Percentiles rank a stretch among this genome's conserved stretches.
Evolutionary conservation across 2,113 vertebrate species (phyloP).

Genomic region (Siniperca chuatsi): DNA sequence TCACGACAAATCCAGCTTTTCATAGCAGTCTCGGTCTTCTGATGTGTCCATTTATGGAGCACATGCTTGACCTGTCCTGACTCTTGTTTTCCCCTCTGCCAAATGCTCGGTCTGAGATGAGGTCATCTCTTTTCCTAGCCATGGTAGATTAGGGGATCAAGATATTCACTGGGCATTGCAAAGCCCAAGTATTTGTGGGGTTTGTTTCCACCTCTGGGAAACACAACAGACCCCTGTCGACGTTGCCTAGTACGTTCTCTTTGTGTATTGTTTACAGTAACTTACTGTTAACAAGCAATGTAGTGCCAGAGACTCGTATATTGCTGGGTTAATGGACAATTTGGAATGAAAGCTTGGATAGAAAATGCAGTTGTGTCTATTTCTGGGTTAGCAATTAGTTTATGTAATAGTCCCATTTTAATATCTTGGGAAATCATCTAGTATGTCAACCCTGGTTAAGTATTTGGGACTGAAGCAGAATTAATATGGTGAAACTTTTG

Average conservation of each 20-base stretch:
- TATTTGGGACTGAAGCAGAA: slow-evolving; percentile 67
- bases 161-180: slow-evolving; percentile 62
- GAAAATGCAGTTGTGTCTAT: slow-evolving; percentile 66
- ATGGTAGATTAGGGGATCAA: slow-evolving; percentile 72
- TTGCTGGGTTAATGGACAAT: slow-evolving; percentile 21
- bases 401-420: slow-evolving; percentile 78
- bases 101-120: slow-evolving; percentile 73
- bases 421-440: slow-evolving; percentile 82
- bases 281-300: slow-evolving; percentile 16
- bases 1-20: slow-evolving; percentile 47
- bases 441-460: slow-evolving; percentile 70
- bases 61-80: slow-evolving; percentile 60
- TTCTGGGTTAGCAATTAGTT: slow-evolving; percentile 82
- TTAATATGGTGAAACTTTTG: slow-evolving; percentile 34
- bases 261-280: slow-evolving; percentile 59
- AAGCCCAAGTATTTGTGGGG: slow-evolving; percentile 66
- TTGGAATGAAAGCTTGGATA: slow-evolving; percentile 45
- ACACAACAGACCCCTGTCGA: slow-evolving; percentile 69
- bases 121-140: slow-evolving; percentile 82
- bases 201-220: slow-evolving; percentile 69
- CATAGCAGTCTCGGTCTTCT: slow-evolving; percentile 30
- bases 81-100: slow-evolving; percentile 59
- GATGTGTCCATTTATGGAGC: slow-evolving; percentile 79
- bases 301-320: slow-evolving; percentile 1
- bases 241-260: slow-evolving; percentile 38